Evolutionary conservation across 2,113 vertebrate genomes (phyloP).

Genomic region (Zingel zingel): DNA sequence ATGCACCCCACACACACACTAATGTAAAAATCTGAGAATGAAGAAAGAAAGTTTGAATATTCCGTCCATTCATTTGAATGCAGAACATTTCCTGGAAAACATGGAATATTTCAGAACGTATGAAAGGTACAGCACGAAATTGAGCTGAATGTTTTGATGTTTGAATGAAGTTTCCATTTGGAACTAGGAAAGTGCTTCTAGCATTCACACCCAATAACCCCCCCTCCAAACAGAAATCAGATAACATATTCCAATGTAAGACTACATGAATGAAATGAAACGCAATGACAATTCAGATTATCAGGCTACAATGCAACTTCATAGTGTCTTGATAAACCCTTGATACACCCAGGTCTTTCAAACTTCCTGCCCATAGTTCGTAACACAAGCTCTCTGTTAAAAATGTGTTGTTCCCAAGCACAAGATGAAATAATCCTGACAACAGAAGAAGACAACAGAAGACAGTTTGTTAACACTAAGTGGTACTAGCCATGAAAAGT

Average conservation of each 20-base stretch:
- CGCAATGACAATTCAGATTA: neutral
- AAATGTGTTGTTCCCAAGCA: neutral
- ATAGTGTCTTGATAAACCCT: neutral
- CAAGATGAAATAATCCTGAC: neutral
- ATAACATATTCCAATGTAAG: neutral
- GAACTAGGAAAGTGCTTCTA: too few relatives aligned
- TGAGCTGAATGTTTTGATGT: too few relatives aligned
- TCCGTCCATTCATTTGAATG: too few relatives aligned
- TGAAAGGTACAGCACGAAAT: too few relatives aligned
- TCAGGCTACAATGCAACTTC: neutral
- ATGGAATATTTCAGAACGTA: too few relatives aligned
- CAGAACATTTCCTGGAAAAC: too few relatives aligned
- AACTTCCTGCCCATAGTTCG: neutral
- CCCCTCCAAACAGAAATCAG: neutral
- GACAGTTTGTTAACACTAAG: neutral
- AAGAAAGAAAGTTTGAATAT: too few relatives aligned
- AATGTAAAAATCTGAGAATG: too few relatives aligned
- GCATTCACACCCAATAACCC: neutral
- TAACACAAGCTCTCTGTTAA: neutral
- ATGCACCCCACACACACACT: too few relatives aligned
- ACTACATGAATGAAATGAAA: neutral
- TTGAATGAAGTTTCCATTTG: too few relatives aligned
- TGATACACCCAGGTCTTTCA: neutral
- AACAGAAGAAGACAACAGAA: neutral
- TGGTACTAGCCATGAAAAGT: neutral